phyloP scores from a whole-genome alignment of 2,113 vertebrate species.

The Rhinoderma darwinii region DNA sequence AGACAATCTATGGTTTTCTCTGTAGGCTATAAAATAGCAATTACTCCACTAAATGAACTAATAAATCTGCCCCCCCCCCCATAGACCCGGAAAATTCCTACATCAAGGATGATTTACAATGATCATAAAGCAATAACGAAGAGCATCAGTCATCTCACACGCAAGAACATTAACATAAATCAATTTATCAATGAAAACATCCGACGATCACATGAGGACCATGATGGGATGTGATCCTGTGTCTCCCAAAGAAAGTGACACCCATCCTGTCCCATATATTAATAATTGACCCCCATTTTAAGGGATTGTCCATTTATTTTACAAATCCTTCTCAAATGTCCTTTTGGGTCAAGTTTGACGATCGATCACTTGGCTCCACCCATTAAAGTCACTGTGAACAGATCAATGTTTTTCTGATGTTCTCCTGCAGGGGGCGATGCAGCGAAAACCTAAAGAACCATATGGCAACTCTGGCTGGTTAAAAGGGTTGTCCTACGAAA shows the following conservation, averaged over 20 bases:
- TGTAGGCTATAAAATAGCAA: slow-evolving; percentile 4
- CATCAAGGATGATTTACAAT: slow-evolving; percentile 31
- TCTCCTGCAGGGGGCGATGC: no score
- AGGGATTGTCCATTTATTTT: no score
- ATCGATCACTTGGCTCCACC: no score
- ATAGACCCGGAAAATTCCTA: neutral
- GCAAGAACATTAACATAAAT: slow-evolving; percentile 47
- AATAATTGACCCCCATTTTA: no score
- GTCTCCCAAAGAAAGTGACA: neutral
- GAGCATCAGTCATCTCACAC: slow-evolving; percentile 24
- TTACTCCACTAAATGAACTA: slow-evolving; percentile 28
- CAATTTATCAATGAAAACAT: slow-evolving; percentile 28
- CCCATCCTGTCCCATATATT: neutral
- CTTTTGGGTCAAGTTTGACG: no score
- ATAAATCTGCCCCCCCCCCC: slow-evolving; percentile 10
- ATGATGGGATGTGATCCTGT: neutral
- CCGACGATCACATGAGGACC: neutral
- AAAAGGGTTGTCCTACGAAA: no score
- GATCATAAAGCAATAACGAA: slow-evolving; percentile 18
- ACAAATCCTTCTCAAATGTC: no score
- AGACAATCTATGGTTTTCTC: slow-evolving; percentile 8
- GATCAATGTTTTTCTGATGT: no score
- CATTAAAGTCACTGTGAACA: no score
- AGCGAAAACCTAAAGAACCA: no score
- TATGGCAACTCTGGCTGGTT: no score